Base-by-base conservation (phyloP, 1,140 invertebrate genomes). In the Hycleus phaleratus region DNA sequence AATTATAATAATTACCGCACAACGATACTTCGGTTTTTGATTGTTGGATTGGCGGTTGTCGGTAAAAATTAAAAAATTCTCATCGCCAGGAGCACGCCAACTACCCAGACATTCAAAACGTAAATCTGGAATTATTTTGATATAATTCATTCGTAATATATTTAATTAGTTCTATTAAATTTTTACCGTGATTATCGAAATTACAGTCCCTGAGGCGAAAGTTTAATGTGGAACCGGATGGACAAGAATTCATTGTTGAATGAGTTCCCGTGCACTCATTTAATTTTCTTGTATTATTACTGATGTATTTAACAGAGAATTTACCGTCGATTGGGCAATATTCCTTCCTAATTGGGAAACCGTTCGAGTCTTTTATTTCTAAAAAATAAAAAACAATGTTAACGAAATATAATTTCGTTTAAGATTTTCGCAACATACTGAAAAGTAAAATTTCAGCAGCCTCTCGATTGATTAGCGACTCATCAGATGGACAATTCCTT, bases 61-160 rank as follows among this genome's bases (percentile, higher is more conserved):
- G 58, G 81, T 73, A 47, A 87, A 75, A 2, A 84, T 83, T 38
- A 87, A 61, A 67, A 81, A 87, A 18, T 75, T 75, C 57, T 85
- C 78, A 24, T 77, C 74, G 49, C 78, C 75, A 6, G 75, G 73
- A 44, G 79, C 81, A 56, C 75, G 75, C 85, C 85, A 87, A 62
- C 80, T 81, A 25, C 84, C 85, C 39, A 87, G 69, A 68, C 85
- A 87, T 55, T 85, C 78, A 63, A 85, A 86, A n/a, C 71, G 79
- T 11, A 84, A 72, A 63, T 84, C 84, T 85, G 49, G 46, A 45
- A 43, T 11, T 5, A 39, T 39, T 47, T 12, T 42, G 26, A 38
- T 39, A 32, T 32, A 32, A 32, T 4, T 32, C 32, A 42, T 9
- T 42, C 3, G 3, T 42, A 42, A 42, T 42, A 39, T 9, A 42